Conservation (phyloP, 2,888 invertebrate species). For the Meloe dianella region DNA sequence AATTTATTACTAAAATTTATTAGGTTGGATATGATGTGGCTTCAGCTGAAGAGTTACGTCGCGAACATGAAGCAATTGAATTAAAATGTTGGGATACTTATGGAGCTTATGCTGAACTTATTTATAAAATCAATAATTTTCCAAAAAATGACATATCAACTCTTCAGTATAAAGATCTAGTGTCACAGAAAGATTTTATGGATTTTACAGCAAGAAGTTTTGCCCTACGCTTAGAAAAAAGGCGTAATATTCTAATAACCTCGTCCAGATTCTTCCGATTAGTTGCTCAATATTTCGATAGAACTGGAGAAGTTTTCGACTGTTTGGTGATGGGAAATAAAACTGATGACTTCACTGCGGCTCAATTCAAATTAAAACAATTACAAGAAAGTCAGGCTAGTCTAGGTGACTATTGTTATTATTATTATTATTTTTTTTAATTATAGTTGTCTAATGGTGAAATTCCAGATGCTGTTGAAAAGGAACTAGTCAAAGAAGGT, state of each 20-base stretch:
- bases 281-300: slow-evolving; percentile 74
- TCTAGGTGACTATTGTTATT: slow-evolving; percentile 61
- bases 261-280: slow-evolving; percentile 78
- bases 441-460: neutral
- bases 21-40: slow-evolving; percentile 72
- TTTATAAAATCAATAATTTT: slow-evolving; percentile 73
- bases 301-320: slow-evolving; percentile 72
- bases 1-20: neutral
- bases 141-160: slow-evolving; percentile 58
- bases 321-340: slow-evolving; percentile 69
- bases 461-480: slow-evolving; percentile 68
- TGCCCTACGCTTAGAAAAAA: slow-evolving; percentile 73
- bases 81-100: slow-evolving; percentile 80
- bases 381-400: slow-evolving; percentile 67
- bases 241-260: slow-evolving; percentile 76
- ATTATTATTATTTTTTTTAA: neutral
- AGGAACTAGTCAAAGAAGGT: slow-evolving; percentile 74
- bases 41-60: slow-evolving; percentile 74
- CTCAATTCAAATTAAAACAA: slow-evolving; percentile 64
- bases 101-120: slow-evolving; percentile 77
- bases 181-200: slow-evolving; percentile 80
- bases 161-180: slow-evolving; percentile 66
- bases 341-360: slow-evolving; percentile 64
- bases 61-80: slow-evolving; percentile 77
- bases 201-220: slow-evolving; percentile 81